Percentiles rank a stretch among this genome's conserved stretches.
phyloP scores from a whole-genome alignment of 1,140 invertebrate genomes.

The Cephus cinctus region DNA sequence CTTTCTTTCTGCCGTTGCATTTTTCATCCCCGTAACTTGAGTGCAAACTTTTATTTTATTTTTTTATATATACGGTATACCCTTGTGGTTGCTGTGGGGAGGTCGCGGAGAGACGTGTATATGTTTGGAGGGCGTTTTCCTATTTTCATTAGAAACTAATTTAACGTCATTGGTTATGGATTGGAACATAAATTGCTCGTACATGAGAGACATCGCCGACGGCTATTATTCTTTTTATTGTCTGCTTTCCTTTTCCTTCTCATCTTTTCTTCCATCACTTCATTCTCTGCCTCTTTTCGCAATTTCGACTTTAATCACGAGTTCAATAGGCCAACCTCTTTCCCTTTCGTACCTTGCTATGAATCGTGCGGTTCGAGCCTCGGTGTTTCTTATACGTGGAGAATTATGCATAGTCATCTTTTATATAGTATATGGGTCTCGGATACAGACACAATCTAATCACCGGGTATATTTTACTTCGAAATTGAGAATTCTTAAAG shows the following conservation, averaged over 20 bases:
- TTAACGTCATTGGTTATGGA: not conserved
- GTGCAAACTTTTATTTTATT: slow-evolving; percentile 16
- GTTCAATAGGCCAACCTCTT: too few species aligned
- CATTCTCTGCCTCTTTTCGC: too few species aligned
- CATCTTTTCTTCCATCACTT: not conserved
- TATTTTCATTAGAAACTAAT: not conserved
- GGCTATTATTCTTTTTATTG: not conserved
- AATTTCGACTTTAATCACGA: too few species aligned
- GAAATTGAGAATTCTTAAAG: too few species aligned
- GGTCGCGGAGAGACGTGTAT: not conserved
- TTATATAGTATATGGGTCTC: too few species aligned
- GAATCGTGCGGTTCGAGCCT: too few species aligned
- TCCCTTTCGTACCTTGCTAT: too few species aligned
- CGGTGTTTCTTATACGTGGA: too few species aligned
- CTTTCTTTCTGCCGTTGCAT: slow-evolving; percentile 26
- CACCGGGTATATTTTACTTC: too few species aligned
- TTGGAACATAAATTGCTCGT: not conserved
- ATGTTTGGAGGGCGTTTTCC: not conserved
- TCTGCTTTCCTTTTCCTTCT: not conserved
- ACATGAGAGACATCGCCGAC: not conserved
- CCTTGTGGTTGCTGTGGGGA: slow-evolving; percentile 25
- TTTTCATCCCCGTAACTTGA: slow-evolving; percentile 25
- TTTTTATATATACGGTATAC: too few species aligned
- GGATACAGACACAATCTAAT: too few species aligned
- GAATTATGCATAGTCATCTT: too few species aligned